Evolutionary conservation across 2,888 invertebrate species (phyloP).

Genomic region (Cyaniris semiargus): DNA sequence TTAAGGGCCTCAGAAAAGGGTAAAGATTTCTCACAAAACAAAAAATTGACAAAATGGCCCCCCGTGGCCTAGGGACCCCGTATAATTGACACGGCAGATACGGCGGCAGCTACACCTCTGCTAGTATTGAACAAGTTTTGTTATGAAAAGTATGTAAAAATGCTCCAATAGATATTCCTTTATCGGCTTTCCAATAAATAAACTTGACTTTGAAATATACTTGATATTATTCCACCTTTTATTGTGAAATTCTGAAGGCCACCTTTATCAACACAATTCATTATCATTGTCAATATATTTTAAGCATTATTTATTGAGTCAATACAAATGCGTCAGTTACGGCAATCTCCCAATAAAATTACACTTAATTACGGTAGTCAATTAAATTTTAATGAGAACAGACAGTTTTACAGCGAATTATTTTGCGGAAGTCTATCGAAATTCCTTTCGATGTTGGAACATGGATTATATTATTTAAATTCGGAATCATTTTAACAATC

Average conservation of each 20-base stretch:
- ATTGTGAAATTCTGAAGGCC: background rate
- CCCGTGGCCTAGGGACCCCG: too few species aligned
- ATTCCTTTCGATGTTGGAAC: background rate
- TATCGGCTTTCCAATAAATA: background rate
- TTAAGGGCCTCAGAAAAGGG: background rate
- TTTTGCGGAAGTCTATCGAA: constrained; percentile 35
- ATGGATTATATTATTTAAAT: background rate
- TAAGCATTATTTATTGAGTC: constrained; percentile 3
- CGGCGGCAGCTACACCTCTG: too few species aligned
- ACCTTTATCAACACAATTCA: background rate
- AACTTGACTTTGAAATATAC: background rate
- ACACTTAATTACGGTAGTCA: constrained; percentile 27
- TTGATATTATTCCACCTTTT: background rate
- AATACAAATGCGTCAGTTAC: constrained; percentile 11
- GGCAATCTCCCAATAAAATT: constrained; percentile 25
- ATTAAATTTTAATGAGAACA: constrained; percentile 51
- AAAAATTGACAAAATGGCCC: too few species aligned
- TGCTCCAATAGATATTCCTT: background rate
- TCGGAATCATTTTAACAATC: background rate
- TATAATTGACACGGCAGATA: too few species aligned
- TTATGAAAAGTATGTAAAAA: too few species aligned
- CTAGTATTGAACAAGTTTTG: too few species aligned
- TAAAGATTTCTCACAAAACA: too few species aligned
- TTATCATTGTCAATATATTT: constrained; percentile 1
- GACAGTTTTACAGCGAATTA: constrained; percentile 50